phyloP scores from a whole-genome alignment of 2,113 vertebrate species.

The Arvicanthis niloticus region DNA sequence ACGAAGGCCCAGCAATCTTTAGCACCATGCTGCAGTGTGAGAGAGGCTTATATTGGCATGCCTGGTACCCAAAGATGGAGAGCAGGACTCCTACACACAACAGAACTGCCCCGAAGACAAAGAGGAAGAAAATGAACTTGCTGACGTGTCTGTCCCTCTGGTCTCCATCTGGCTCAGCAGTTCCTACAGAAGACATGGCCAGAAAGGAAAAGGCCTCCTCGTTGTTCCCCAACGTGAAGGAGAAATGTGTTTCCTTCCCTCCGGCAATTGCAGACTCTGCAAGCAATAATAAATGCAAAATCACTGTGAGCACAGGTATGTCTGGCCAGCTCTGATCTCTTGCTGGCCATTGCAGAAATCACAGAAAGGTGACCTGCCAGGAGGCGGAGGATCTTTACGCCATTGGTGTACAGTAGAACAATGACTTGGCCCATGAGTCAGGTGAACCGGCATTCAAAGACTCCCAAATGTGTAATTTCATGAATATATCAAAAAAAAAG shows the following conservation, averaged over 20 bases:
- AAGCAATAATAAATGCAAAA: conserved; percentile 35
- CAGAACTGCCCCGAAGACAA: conserved; percentile 85
- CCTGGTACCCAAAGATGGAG: conserved; percentile 88
- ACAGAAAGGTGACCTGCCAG: background rate
- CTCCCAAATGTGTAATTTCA: conserved; percentile 51
- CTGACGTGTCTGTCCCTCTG: conserved; percentile 73
- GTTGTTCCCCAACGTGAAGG: background rate
- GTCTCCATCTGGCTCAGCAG: conserved; percentile 69
- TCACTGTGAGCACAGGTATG: background rate
- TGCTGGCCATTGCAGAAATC: conserved; percentile 22
- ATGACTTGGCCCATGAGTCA: conserved; percentile 58
- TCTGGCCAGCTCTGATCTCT: background rate
- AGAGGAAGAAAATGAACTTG: conserved; percentile 87
- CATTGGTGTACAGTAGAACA: background rate
- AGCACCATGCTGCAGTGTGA: conserved; percentile 84
- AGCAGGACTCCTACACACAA: conserved; percentile 88
- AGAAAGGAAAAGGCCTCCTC: background rate
- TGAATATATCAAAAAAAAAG: conserved; percentile 34
- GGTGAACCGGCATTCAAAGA: conserved; percentile 49
- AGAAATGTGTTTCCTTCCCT: background rate
- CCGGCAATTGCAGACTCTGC: conserved; percentile 22
- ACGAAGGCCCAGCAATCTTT: conserved; percentile 85
- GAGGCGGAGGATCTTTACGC: background rate
- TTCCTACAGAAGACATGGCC: conserved; percentile 84
- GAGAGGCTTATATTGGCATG: conserved; percentile 80